Conservation (phyloP, 2,888 invertebrate genomes). For the Catotricha subobsoleta region DNA sequence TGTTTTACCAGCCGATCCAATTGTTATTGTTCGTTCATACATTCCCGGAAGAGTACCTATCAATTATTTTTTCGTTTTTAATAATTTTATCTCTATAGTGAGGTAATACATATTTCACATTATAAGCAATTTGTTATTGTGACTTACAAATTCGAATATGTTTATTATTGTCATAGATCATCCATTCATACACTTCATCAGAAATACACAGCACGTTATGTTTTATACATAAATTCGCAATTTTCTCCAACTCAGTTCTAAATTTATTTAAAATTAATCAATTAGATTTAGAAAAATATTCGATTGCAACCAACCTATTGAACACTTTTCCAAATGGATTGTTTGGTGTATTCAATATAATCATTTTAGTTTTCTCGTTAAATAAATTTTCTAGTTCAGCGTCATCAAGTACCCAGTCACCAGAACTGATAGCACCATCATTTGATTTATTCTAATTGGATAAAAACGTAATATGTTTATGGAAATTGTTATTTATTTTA, state of each 20-base stretch:
- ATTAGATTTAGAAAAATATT: not conserved
- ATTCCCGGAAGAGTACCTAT: constrained; percentile 80
- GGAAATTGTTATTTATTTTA: constrained; percentile 7
- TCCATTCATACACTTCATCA: constrained; percentile 98
- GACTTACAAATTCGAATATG: constrained; percentile 5
- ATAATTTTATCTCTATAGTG: too few relatives aligned
- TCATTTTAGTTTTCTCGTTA: constrained; percentile 75
- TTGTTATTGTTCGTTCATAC: constrained; percentile 94
- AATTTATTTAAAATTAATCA: not conserved
- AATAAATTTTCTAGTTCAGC: constrained; percentile 64
- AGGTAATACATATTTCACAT: too few relatives aligned
- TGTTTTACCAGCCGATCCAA: constrained; percentile 95
- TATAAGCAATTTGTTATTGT: too few relatives aligned
- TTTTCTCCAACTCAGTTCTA: constrained; percentile 45
- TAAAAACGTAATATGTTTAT: too few relatives aligned
- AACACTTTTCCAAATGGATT: constrained; percentile 90
- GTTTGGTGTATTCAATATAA: constrained; percentile 94
- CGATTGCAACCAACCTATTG: constrained; percentile 8
- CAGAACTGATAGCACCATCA: constrained; percentile 41
- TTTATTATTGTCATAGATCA: constrained; percentile 48
- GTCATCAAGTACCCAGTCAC: constrained; percentile 79
- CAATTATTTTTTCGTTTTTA: too few relatives aligned
- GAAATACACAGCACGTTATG: constrained; percentile 82
- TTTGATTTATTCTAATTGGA: constrained; percentile 13
- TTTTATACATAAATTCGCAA: constrained; percentile 80